Percentiles rank a stretch among this genome's conserved stretches.
Evolutionary conservation across 2,113 vertebrate genomes (phyloP).

Genomic region (Fregata magnificens): DNA sequence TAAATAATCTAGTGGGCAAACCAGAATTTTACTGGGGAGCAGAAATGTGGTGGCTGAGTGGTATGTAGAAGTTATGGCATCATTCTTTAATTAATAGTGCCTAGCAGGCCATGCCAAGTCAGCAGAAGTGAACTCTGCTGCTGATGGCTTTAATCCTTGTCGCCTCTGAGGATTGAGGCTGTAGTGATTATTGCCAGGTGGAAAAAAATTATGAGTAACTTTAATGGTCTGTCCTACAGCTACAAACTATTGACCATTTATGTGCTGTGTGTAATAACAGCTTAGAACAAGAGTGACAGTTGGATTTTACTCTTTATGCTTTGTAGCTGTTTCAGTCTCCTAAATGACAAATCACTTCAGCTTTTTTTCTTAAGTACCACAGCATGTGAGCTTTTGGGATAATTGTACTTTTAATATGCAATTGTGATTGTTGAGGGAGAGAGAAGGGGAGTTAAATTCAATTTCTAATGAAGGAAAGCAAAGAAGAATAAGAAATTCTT

Average conservation of each 20-base stretch:
- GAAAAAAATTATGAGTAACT: not conserved
- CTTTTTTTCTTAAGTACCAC: rapidly evolving
- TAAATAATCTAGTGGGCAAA: not conserved
- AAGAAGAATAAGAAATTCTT: not conserved
- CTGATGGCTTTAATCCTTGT: not conserved
- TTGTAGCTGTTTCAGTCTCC: not conserved
- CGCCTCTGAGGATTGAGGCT: not conserved
- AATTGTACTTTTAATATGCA: not conserved
- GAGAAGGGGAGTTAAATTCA: not conserved
- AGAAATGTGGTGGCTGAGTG: not conserved
- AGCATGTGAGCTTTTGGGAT: not conserved
- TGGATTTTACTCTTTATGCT: not conserved
- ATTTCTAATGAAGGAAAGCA: not conserved
- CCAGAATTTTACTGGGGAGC: not conserved
- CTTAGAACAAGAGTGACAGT: not conserved
- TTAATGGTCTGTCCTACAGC: not conserved
- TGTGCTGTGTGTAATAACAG: not conserved
- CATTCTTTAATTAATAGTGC: not conserved
- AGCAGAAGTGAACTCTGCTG: not conserved
- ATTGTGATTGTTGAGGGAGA: not conserved
- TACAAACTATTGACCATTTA: not conserved
- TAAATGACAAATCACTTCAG: not conserved
- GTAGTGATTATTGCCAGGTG: not conserved
- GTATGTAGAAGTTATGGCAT: not conserved
- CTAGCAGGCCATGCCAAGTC: not conserved